phyloP scores from a whole-genome alignment of 2,113 vertebrate genomes.

The Pelecanus crispus region DNA sequence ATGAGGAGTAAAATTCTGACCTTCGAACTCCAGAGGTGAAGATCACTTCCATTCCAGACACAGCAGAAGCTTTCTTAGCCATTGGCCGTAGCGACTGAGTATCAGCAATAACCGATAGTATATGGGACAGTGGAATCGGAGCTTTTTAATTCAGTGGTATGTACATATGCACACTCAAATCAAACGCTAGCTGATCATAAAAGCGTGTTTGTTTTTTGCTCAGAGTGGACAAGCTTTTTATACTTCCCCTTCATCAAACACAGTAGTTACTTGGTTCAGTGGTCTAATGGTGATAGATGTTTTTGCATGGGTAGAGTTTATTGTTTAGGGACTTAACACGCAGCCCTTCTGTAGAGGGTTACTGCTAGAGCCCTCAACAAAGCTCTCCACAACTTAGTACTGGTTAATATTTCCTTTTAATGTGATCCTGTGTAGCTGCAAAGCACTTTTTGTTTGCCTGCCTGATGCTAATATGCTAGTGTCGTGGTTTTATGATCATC shows the following conservation, averaged over 20 bases:
- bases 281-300: neutral
- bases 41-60: neutral
- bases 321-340: neutral
- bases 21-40: neutral
- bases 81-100: neutral
- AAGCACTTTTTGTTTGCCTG: neutral
- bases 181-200: neutral
- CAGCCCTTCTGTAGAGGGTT: neutral
- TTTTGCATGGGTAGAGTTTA: neutral
- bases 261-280: neutral
- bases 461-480: neutral
- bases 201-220: neutral
- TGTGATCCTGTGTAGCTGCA: neutral
- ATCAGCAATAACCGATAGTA: rapidly evolving
- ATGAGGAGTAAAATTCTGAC: neutral
- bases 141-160: neutral
- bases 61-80: neutral
- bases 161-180: neutral
- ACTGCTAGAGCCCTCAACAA: neutral
- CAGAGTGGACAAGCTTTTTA: neutral
- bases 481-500: neutral
- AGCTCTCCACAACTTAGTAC: neutral
- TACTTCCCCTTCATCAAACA: neutral
- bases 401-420: neutral
- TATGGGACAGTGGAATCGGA: neutral